Conservation (phyloP, 1,140 invertebrate genomes). For the Papilio dardanus region DNA sequence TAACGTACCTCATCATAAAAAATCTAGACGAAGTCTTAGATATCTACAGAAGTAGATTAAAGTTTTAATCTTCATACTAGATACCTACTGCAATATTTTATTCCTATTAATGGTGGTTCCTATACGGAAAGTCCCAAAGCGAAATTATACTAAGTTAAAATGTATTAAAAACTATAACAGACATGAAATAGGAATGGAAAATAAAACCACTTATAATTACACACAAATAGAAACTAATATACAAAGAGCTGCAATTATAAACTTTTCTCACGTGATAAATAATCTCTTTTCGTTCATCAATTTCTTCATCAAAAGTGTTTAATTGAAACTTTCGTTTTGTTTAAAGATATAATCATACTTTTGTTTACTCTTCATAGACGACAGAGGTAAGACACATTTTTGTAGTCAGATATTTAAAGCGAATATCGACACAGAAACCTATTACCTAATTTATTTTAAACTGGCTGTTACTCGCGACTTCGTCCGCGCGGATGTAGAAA, state of each 20-base stretch:
- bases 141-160: too few relatives aligned
- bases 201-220: too few relatives aligned
- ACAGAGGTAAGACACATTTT: background rate
- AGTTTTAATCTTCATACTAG: background rate
- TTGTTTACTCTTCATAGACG: background rate
- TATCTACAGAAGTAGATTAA: background rate
- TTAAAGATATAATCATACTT: conserved; percentile 15
- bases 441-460: background rate
- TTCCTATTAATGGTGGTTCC: too few relatives aligned
- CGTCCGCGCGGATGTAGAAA: too few relatives aligned
- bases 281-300: conserved; percentile 6
- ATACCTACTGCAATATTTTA: too few relatives aligned
- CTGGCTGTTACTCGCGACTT: too few relatives aligned
- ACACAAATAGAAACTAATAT: background rate
- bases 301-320: background rate
- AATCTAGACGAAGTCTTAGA: background rate
- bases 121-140: too few relatives aligned
- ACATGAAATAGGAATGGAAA: too few relatives aligned
- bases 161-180: too few relatives aligned
- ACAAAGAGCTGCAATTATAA: background rate
- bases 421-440: background rate
- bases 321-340: conserved; percentile 3
- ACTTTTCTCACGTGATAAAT: conserved; percentile 17
- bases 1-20: background rate
- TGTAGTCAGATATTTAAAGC: background rate